Base-by-base conservation (phyloP, 2,113 vertebrate genomes). In the Pagrus major region DNA sequence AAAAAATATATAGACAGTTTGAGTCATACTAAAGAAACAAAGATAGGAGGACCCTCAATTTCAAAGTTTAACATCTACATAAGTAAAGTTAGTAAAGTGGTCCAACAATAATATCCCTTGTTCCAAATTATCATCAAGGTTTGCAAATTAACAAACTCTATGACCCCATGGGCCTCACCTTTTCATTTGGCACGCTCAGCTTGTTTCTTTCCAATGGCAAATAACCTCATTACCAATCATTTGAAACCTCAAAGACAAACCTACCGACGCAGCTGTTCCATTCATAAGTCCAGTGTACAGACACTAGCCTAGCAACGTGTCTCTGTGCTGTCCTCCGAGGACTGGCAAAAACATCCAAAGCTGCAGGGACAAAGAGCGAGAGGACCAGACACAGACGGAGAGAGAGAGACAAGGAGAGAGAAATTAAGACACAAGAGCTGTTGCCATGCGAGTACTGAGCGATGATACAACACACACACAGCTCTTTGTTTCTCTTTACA, bases 401-500 rank as follows among this genome's bases (percentile, higher is more conserved):
- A 44, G 18, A 51, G 54, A 47, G 47, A 81, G 33, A 39, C 23
- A 14, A 44, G 20, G 44, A 49, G 37, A 49, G 35, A 79, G 56
- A 72, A 67, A 70, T 52, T 25, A 71, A 58, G 21, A 66, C 69
- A 73, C 42, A 14, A 66, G 44, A 69, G 63, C 67, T 76, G 69
- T 76, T 86, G 63, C 76, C 33, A 58, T 37, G 75, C 4, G 54
- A 81, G 27, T 21, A 59, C 63, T 68, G 25, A 72, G 51, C 35
- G 58, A 59, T 46, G 23, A 71, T 29, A 63, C 55, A 35, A 9
- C 52, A 39, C 76, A 61, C 11, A 35, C 27, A 46, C 70, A 60
- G 10, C 18, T 10, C 33, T 68, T 23, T 29, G n/a, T 68, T 58
- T 61, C 8, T 66, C 6, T 44, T 20, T 11, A 41, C 54, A 81